Base-by-base conservation (phyloP, 2,888 invertebrate genomes). In the Carabus problematicus region DNA sequence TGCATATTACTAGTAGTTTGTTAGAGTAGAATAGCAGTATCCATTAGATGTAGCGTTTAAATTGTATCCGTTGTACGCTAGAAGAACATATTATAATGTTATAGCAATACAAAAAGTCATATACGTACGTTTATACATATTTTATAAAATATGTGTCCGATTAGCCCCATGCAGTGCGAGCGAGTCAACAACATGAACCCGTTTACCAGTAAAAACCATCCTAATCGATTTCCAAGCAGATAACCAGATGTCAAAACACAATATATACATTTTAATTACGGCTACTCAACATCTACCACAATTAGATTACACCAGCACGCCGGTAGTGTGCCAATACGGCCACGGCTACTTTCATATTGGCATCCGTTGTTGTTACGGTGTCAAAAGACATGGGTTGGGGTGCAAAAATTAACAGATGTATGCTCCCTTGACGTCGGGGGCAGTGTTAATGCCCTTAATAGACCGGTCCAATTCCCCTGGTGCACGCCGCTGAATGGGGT, bases 321-420 rank as follows among this genome's bases (percentile, higher is more conserved):
- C 52, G 16, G 14, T 14, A 19, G 9, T 16, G 19, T 16, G 18
- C 14, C n/a, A 52, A 18, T 52, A 52, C 14, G 8, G 14, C 16
- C 1, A 12, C 19, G 9, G 14, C 16, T 8, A 14, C 1, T 4
- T 18, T 41, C 6, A 29, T 67, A 67, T 67, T 67, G 67, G 52
- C 67, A 67, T 67, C 67, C 52, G 67, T 60, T 54, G 42, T 40
- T 67, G 67, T 49, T 60, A 67, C 60, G 60, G 67, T 60, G 60
- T 60, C 67, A 67, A 67, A 52, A 64, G 64, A 52, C 66, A 58
- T 12, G 43, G 64, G 19, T 60, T 42, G 76, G 81, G 81, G 81
- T 79, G 80, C 80, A 82, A 81, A 80, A 82, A 82, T 82, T 82
- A 82, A 82, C 82, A 82, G 82, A 82, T 82, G 82, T 80, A 81